phyloP scores from a whole-genome alignment of 1,140 invertebrate genomes.

The Drosophila nannoptera region DNA sequence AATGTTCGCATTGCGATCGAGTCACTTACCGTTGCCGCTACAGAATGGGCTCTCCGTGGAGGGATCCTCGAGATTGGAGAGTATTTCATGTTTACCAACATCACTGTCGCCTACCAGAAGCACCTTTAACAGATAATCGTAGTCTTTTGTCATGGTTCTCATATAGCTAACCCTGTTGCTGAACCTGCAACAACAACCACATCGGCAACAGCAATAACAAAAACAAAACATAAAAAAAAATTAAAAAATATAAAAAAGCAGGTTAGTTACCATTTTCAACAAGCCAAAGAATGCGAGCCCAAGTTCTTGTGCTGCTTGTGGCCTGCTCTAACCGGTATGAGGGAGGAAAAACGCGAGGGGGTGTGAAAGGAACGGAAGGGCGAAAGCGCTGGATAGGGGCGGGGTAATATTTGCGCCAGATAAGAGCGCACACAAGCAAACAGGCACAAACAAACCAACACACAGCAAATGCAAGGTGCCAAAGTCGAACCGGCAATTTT shows the following conservation, averaged over 20 bases:
- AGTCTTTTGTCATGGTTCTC: slow-evolving; percentile 86
- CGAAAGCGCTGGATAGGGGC: not conserved
- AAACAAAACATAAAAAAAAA: slow-evolving; percentile 18
- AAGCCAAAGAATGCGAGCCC: slow-evolving; percentile 31
- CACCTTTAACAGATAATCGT: slow-evolving; percentile 97
- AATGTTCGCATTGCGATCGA: not conserved
- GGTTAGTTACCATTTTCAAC: slow-evolving; percentile 45
- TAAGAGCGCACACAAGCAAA: slow-evolving; percentile 2
- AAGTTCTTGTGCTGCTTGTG: slow-evolving; percentile 31
- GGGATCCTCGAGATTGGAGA: slow-evolving; percentile 95
- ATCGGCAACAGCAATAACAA: too few species aligned
- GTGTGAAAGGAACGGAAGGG: not conserved
- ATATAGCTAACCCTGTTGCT: slow-evolving; percentile 44
- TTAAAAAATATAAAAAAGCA: slow-evolving; percentile 25
- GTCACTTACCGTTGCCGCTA: slow-evolving; percentile 87
- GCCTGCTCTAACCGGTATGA: slow-evolving; percentile 57
- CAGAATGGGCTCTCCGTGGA: slow-evolving; percentile 96
- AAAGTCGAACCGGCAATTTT: slow-evolving; percentile 55
- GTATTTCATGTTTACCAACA: slow-evolving; percentile 98
- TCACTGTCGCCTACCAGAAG: slow-evolving; percentile 97
- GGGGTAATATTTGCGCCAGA: slow-evolving; percentile 18
- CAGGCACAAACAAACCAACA: not conserved
- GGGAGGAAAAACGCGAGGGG: not conserved
- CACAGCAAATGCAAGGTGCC: slow-evolving; percentile 37
- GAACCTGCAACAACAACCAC: slow-evolving; percentile 28